Evolutionary conservation across 23 tunicate genomes (phyloP).

Genomic region (Phallusia fumigata): DNA sequence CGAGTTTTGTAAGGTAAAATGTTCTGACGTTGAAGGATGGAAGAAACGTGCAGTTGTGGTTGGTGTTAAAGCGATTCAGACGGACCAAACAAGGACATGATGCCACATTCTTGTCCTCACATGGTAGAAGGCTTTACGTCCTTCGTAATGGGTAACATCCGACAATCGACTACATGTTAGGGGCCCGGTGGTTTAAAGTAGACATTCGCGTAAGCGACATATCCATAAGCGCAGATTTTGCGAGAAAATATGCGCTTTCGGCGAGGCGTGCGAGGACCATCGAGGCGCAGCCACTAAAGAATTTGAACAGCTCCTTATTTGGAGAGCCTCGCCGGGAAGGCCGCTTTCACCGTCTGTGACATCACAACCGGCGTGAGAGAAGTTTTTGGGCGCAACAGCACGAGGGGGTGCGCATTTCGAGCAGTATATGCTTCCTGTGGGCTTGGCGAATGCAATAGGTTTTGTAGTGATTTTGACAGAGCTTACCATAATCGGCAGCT

Average conservation of each 20-base stretch:
- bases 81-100: no score
- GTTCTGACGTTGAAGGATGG: no score
- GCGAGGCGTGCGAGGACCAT: neutral
- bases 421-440: neutral
- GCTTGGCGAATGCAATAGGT: neutral
- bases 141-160: no score
- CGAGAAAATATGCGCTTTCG: neutral
- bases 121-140: no score
- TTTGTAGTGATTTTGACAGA: neutral
- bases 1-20: no score
- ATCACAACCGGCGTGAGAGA: neutral
- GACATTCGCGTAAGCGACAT: neutral
- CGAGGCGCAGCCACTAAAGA: neutral
- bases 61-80: no score
- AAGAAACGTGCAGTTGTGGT: no score
- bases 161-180: no score
- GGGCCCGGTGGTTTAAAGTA: no score
- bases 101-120: no score
- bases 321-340: neutral
- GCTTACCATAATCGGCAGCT: no score
- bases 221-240: neutral
- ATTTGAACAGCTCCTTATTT: neutral
- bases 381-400: slow-evolving; percentile 8
- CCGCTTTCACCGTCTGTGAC: neutral
- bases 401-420: neutral